phyloP scores from a whole-genome alignment of 2,797 vertebrate genomes.

The Melanotaenia boesemani region DNA sequence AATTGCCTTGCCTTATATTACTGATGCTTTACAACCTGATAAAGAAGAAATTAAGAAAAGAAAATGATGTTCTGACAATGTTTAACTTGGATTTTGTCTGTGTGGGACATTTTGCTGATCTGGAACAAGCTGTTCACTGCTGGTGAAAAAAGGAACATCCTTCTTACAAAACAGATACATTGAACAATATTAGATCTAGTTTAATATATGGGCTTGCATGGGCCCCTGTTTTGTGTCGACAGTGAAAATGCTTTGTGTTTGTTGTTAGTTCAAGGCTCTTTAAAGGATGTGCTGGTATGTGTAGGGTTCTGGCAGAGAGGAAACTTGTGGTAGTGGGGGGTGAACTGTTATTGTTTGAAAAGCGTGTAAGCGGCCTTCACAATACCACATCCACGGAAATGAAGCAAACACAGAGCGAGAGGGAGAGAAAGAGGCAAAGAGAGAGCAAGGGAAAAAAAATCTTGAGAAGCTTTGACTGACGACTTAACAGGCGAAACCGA shows the following conservation, averaged over 20 bases:
- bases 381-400: conserved; percentile 76
- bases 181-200: conserved; percentile 79
- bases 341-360: conserved; percentile 83
- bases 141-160: conserved; percentile 55
- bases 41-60: neutral
- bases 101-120: conserved; percentile 47
- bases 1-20: neutral
- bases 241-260: conserved; percentile 78
- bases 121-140: conserved; percentile 52
- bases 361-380: conserved; percentile 82
- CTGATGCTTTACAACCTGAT: neutral
- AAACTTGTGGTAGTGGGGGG: conserved; percentile 56
- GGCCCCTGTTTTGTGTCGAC: conserved; percentile 69
- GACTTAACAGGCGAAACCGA: conserved; percentile 84
- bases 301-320: conserved; percentile 78
- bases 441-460: conserved; percentile 44
- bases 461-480: conserved; percentile 80
- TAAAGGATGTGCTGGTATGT: conserved; percentile 83
- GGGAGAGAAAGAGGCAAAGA: conserved; percentile 31
- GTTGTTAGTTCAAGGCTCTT: conserved; percentile 83
- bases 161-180: conserved; percentile 62
- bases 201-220: conserved; percentile 75
- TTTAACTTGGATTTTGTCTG: neutral
- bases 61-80: neutral
- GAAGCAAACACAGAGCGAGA: conserved; percentile 62